Base-by-base conservation (phyloP, 2,888 invertebrate genomes). In the Heliconius ethilla region DNA sequence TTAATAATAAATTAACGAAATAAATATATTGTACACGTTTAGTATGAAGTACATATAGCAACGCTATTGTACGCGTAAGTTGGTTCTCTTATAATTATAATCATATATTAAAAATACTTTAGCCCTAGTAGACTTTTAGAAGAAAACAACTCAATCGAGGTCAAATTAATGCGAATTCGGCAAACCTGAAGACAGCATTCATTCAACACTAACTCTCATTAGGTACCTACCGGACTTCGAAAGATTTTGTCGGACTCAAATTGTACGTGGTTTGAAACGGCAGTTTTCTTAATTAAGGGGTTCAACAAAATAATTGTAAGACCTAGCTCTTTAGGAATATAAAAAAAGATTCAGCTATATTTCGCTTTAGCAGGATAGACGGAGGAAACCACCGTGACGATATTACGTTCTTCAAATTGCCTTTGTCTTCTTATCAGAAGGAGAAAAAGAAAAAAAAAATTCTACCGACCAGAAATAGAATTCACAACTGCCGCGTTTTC, bases 161-260 rank as follows among this genome's bases (percentile, higher is more conserved):
- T 22, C 33, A 55, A 70, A 55, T 33, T 70, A 55, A 55, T 33
- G 29, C 70, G 70, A 59, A 72, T n/a, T 59, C 70, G 51, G n/a
- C 55, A 70, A 55, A 9, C 22, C 29, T 55, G 10, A 55, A 10
- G 70, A 55, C 27, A 55, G 55, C 55, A 11, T 29, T 55, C n/a
- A 15, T 70, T 70, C 55, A 70, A 33, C 55, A 70, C 70, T 55
- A 29, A 59, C 70, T 72, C n/a, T 29, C 51, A 72, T 72, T 55
- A n/a, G n/a, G n/a, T n/a, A 72, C 62, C 62, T n/a, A 62, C n/a
- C 3, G 11, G 55, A 59, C 22, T 29, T 72, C 33, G 13, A 33
- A 72, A 72, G 22, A 59, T 29, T 72, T 59, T 55, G 33, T 59
- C 33, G 59, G 55, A n/a, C 55, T 22, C 55, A 55, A 55, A 55